A percentile compares a stretch with the other conserved stretches of the same genome.
Conservation (phyloP, 2,113 vertebrate genomes). For the Chamaea fasciata region DNA sequence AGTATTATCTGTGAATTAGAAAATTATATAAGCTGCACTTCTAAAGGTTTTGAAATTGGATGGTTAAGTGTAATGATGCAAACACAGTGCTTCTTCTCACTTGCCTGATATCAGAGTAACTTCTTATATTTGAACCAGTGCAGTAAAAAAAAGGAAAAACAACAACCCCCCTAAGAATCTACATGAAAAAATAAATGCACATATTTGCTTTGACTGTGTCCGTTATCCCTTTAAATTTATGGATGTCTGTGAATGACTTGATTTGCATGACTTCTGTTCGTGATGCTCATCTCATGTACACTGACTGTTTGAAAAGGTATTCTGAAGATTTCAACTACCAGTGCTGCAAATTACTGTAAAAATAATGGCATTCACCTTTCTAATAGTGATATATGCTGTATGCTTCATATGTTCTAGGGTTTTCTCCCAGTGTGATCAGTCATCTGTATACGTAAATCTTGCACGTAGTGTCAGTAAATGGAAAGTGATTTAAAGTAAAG, state of each 20-base stretch:
- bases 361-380: not conserved
- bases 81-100: not conserved
- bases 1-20: not conserved
- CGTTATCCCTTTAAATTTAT: not conserved
- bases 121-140: not conserved
- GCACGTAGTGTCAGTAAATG: not conserved
- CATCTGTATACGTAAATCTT: rapidly evolving
- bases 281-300: not conserved
- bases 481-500: not conserved
- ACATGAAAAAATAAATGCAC: not conserved
- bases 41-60: not conserved
- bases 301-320: not conserved
- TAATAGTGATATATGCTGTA: not conserved
- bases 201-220: not conserved
- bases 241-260: not conserved
- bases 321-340: not conserved
- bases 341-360: not conserved
- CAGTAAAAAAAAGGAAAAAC: not conserved
- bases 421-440: not conserved
- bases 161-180: not conserved
- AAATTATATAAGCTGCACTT: not conserved
- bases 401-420: not conserved
- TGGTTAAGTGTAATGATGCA: not conserved
- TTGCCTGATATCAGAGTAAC: not conserved
- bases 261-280: not conserved